Conservation (phyloP, 2,888 invertebrate species). For the Philhelius pedissequus region DNA sequence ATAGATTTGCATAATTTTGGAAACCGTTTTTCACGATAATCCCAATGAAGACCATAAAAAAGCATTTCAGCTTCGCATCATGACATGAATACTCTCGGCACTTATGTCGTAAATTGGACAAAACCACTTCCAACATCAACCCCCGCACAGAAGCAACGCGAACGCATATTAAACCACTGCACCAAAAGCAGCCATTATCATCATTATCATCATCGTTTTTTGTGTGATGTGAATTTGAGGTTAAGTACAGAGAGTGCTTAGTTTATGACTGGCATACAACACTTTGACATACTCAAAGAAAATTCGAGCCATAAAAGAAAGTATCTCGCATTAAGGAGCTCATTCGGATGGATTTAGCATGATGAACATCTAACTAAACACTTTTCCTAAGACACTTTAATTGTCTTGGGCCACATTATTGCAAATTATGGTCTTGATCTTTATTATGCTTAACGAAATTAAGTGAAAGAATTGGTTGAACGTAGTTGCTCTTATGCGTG, state of each 20-base stretch:
- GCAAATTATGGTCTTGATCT: neutral
- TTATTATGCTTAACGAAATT: neutral
- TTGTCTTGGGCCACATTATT: conserved; percentile 35
- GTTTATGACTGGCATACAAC: conserved; percentile 10
- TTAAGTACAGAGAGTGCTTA: conserved; percentile 41
- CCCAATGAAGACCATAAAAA: neutral
- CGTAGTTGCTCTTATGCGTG: neutral
- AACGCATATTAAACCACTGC: conserved; percentile 31
- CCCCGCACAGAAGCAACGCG: neutral
- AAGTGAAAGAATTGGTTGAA: neutral
- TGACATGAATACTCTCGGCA: conserved; percentile 11
- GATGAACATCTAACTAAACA: conserved; percentile 14
- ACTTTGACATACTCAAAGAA: conserved; percentile 45
- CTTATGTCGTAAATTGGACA: neutral
- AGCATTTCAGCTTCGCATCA: neutral
- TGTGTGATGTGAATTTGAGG: conserved; percentile 30
- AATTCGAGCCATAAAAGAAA: conserved; percentile 41
- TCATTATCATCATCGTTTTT: neutral
- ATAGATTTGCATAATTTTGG: conserved; percentile 59
- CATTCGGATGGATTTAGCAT: conserved; percentile 15
- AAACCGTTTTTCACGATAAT: conserved; percentile 38
- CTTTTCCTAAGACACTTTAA: conserved; percentile 21
- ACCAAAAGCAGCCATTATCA: neutral
- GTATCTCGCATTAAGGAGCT: conserved; percentile 29
- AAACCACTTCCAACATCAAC: conserved; percentile 1